Evolutionary conservation across 2,888 invertebrate species (phyloP).

Genomic region (Notodonta ziczac): DNA sequence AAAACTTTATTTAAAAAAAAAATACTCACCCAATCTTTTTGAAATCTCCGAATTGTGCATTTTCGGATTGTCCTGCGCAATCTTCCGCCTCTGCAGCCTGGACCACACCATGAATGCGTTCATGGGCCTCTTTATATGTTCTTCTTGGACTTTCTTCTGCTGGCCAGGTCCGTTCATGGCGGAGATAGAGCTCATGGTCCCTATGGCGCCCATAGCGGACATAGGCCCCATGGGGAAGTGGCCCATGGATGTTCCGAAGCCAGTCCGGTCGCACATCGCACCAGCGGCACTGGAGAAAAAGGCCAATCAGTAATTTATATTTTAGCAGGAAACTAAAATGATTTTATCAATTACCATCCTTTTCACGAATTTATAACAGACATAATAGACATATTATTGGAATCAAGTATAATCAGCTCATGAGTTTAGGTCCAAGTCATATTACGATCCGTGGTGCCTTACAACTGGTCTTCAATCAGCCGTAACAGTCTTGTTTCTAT

Average conservation of each 20-base stretch:
- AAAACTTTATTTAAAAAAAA: background rate
- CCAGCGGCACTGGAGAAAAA: conserved; percentile 86
- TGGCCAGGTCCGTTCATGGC: conserved; percentile 84
- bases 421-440: too few species aligned
- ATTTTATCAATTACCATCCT: too few species aligned
- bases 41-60: conserved; percentile 99
- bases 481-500: too few species aligned
- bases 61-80: conserved; percentile 98
- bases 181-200: conserved; percentile 81
- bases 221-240: conserved; percentile 83
- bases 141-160: conserved; percentile 87
- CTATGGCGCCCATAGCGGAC: conserved; percentile 84
- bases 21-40: conserved; percentile 93
- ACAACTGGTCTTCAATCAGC: too few species aligned
- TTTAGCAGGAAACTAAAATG: conserved; percentile 7
- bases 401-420: too few species aligned
- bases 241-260: conserved; percentile 86
- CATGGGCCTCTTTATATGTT: conserved; percentile 98
- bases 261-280: conserved; percentile 88
- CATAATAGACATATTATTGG: too few species aligned
- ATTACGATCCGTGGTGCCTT: too few species aligned
- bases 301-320: background rate
- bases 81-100: conserved; percentile 94
- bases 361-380: too few species aligned
- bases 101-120: conserved; percentile 99